phyloP scores from a whole-genome alignment of 2,888 invertebrate species.

The Sinotaia quadrata region DNA sequence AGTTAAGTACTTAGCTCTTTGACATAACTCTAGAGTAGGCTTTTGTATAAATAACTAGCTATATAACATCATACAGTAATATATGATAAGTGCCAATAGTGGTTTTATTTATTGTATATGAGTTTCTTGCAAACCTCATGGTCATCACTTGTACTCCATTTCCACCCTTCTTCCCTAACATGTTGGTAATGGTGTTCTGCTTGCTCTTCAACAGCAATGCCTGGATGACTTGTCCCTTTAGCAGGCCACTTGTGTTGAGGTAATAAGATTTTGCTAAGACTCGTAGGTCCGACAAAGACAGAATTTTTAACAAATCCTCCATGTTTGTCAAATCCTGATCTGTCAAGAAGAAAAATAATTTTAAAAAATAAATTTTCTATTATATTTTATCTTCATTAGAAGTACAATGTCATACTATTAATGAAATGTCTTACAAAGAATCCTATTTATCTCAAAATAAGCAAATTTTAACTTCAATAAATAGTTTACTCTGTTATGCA shows the following conservation, averaged over 20 bases:
- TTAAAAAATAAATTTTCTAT: background rate
- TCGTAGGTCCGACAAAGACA: slow-evolving; percentile 69
- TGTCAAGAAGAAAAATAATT: background rate
- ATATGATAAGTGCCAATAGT: no score
- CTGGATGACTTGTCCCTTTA: slow-evolving; percentile 57
- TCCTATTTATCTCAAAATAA: background rate
- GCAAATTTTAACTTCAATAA: no score
- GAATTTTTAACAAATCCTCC: slow-evolving; percentile 51
- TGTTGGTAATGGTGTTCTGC: slow-evolving; percentile 59
- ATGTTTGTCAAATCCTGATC: slow-evolving; percentile 43
- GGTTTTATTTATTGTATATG: no score
- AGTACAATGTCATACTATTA: background rate
- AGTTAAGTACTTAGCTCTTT: no score
- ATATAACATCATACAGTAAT: no score
- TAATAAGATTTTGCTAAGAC: slow-evolving; percentile 69
- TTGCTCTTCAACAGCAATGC: slow-evolving; percentile 68
- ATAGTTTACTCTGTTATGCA: no score
- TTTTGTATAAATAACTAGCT: no score
- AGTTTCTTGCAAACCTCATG: no score
- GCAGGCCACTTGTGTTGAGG: slow-evolving; percentile 48
- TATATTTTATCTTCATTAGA: background rate
- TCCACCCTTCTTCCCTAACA: slow-evolving; percentile 53
- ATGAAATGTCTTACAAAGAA: background rate
- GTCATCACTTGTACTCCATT: slow-evolving; percentile 43
- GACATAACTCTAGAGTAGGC: no score